phyloP scores from a whole-genome alignment of 2,888 invertebrate genomes.

The Synanthedon andrenaeformis region DNA sequence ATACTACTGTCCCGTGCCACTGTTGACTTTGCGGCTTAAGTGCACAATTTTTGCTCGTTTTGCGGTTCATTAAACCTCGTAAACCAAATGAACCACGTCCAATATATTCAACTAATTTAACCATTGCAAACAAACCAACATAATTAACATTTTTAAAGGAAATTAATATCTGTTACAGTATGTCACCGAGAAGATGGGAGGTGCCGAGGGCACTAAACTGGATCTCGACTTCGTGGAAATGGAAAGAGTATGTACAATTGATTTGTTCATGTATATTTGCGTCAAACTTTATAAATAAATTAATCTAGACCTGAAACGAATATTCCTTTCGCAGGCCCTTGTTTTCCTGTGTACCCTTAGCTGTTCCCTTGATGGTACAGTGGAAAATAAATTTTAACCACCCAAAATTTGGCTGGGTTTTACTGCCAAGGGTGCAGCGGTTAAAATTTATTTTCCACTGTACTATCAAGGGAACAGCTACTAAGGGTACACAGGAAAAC shows the following conservation, averaged over 20 bases:
- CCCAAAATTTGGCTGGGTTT: no score
- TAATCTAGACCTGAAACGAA: no score
- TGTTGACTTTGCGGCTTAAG: not conserved
- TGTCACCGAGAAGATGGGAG: slow-evolving; percentile 99
- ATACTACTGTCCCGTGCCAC: not conserved
- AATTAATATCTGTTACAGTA: slow-evolving; percentile 73
- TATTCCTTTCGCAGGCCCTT: no score
- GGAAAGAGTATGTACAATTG: slow-evolving; percentile 86
- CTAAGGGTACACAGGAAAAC: no score
- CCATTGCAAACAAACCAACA: not conserved
- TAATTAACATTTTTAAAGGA: not conserved
- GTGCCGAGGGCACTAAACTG: slow-evolving; percentile 98
- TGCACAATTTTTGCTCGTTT: no score
- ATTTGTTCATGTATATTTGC: not conserved
- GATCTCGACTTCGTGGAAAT: slow-evolving; percentile 99
- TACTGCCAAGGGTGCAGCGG: no score
- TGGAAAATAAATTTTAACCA: no score
- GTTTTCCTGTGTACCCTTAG: no score
- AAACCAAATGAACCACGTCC: not conserved
- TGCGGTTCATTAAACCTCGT: no score
- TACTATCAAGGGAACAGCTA: no score
- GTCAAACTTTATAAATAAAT: not conserved
- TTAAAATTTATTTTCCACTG: no score
- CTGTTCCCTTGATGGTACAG: no score
- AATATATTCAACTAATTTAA: not conserved